Percentiles rank a stretch among this genome's conserved stretches.
Conservation (phyloP, 2,797 vertebrate species). For the Peromyscus aztecus region DNA sequence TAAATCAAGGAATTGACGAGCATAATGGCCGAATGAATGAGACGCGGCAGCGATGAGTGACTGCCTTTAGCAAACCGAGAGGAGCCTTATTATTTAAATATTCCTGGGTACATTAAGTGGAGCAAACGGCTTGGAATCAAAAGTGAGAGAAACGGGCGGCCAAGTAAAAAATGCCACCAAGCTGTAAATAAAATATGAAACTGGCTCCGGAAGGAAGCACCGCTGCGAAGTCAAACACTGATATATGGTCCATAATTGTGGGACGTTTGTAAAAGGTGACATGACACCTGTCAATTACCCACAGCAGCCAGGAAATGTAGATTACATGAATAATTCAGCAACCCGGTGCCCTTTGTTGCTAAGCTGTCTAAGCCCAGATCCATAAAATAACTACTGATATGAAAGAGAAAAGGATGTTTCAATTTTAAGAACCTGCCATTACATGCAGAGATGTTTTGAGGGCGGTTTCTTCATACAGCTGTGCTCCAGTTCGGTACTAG, state of each 20-base stretch:
- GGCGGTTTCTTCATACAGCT: constrained; percentile 38
- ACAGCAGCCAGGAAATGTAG: constrained; percentile 87
- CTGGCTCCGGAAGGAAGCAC: constrained; percentile 76
- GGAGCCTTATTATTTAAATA: constrained; percentile 82
- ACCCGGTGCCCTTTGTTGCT: constrained; percentile 87
- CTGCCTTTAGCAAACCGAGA: constrained; percentile 77
- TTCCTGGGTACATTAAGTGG: constrained; percentile 78
- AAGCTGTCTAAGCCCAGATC: constrained; percentile 83
- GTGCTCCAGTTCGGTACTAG: constrained; percentile 18
- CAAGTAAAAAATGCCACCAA: constrained; percentile 76
- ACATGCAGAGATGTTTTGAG: constrained; percentile 71
- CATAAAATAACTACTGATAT: constrained; percentile 85
- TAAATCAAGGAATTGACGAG: constrained; percentile 81
- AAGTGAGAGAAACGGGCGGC: constrained; percentile 75
- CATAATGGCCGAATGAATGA: constrained; percentile 75
- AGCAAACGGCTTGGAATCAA: constrained; percentile 81
- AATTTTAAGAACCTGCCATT: constrained; percentile 82
- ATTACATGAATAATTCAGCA: constrained; percentile 91
- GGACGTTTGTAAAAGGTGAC: constrained; percentile 87
- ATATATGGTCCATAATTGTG: constrained; percentile 88
- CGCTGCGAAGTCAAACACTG: constrained; percentile 80
- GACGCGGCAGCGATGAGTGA: constrained; percentile 41
- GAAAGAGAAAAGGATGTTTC: constrained; percentile 85
- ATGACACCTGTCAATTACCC: constrained; percentile 90
- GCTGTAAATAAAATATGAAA: constrained; percentile 90